These are phyloP conservation scores for Tetragonisca angustula DNA, from an alignment of 2,888 invertebrate genomes.

Conservation along the genomic window DNA sequence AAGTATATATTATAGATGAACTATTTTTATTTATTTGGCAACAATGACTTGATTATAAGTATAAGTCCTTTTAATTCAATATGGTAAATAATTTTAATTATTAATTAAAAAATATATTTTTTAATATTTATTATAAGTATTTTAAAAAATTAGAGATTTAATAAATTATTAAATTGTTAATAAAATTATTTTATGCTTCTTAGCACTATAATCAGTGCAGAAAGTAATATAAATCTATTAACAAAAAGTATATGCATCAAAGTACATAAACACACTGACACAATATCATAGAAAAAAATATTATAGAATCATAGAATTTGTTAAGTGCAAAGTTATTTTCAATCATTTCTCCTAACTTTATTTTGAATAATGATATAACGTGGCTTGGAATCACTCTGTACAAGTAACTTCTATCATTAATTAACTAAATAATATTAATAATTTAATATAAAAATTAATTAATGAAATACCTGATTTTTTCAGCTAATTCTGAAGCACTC, in stretches of 20 bases:
- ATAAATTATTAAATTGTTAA: too few relatives aligned
- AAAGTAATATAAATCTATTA: not conserved
- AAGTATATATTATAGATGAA: too few relatives aligned
- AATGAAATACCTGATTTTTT: constrained; percentile 86
- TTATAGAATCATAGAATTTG: not conserved
- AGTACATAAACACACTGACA: too few relatives aligned
- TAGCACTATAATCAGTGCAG: too few relatives aligned
- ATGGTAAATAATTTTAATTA: too few relatives aligned
- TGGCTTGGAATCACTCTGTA: not conserved
- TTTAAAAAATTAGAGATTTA: too few relatives aligned
- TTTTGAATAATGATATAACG: not conserved
- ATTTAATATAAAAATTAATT: not conserved
- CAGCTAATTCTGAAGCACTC: constrained; percentile 89
- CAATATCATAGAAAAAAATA: not conserved
- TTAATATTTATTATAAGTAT: too few relatives aligned
- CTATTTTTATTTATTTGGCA: too few relatives aligned
- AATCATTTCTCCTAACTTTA: not conserved
- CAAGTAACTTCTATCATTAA: not conserved
- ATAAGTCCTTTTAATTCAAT: too few relatives aligned
- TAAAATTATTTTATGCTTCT: too few relatives aligned
- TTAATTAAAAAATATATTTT: too few relatives aligned
- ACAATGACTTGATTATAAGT: too few relatives aligned
- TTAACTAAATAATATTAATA: not conserved
- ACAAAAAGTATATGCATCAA: not conserved
- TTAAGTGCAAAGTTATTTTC: not conserved